phyloP scores from a whole-genome alignment of 37 sponge, comb jelly and placozoan genomes.

The Diacarnus erythraeanus region DNA sequence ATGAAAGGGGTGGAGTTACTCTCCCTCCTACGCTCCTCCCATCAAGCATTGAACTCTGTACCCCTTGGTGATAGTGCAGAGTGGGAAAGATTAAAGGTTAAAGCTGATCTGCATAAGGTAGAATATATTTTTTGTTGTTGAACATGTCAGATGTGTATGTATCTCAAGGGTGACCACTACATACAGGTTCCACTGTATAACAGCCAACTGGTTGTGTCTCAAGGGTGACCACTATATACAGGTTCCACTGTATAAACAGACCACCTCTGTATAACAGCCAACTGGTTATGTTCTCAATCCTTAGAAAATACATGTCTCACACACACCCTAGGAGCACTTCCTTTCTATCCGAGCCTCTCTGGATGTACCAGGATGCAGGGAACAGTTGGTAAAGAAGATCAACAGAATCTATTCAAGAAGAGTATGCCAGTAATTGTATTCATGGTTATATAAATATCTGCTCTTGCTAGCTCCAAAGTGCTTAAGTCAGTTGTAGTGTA shows the following conservation, averaged over 20 bases:
- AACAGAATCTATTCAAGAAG: neutral
- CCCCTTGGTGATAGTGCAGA: neutral
- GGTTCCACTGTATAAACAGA: no score
- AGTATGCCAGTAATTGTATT: no score
- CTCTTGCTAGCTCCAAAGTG: no score
- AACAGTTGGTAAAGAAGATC: neutral
- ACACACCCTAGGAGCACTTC: constrained; percentile 1
- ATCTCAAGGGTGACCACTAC: no score
- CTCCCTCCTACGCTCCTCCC: neutral
- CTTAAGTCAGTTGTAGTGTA: no score
- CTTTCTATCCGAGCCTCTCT: neutral
- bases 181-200: no score
- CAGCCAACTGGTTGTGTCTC: no score
- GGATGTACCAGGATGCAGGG: neutral
- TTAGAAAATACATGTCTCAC: neutral
- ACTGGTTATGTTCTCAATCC: neutral
- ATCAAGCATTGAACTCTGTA: neutral
- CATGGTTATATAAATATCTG: no score
- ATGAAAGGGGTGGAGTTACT: neutral
- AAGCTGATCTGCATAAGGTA: neutral
- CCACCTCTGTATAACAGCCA: no score
- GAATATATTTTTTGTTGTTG: no score
- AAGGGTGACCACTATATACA: no score
- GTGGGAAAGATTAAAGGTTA: neutral
- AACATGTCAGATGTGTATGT: no score